Percentiles rank a stretch among this genome's conserved stretches.
Evolutionary conservation across 2,797 vertebrate species (phyloP).

Genomic region (Myotis daubentonii): DNA sequence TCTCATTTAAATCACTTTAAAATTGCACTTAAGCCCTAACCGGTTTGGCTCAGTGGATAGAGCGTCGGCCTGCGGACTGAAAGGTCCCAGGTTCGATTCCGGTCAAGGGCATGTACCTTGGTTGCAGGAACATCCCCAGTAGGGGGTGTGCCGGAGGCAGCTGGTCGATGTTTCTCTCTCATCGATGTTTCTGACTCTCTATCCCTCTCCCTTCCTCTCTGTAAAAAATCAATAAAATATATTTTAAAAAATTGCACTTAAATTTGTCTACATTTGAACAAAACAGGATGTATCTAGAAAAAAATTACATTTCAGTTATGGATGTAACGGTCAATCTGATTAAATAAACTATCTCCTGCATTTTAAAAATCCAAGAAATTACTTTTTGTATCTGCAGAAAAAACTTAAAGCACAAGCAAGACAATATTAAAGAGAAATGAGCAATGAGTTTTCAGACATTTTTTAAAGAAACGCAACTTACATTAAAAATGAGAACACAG

Average conservation of each 20-base stretch:
- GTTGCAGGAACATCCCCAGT: no score
- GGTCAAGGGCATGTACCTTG: no score
- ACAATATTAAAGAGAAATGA: slow-evolving; percentile 36
- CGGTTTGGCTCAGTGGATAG: no score
- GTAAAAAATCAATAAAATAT: no score
- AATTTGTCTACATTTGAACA: not conserved
- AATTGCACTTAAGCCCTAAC: not conserved
- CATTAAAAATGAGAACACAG: slow-evolving; percentile 7
- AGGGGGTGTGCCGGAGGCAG: no score
- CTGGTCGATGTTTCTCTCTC: no score
- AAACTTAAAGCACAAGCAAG: slow-evolving; percentile 17
- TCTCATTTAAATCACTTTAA: slow-evolving; percentile 22
- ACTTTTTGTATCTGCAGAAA: not conserved
- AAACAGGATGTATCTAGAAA: not conserved
- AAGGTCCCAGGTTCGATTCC: no score
- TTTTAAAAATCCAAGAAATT: slow-evolving; percentile 1
- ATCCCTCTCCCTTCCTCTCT: no score
- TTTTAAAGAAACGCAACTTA: slow-evolving; percentile 31
- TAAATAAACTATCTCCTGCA: slow-evolving; percentile 35
- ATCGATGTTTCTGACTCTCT: no score
- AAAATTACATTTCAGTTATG: not conserved
- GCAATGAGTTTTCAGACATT: not conserved
- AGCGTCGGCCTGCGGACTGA: no score
- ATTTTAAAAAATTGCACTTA: not conserved
- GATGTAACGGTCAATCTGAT: not conserved